Evolutionary conservation across 2,888 invertebrate genomes (phyloP).

Genomic region (Onthophagus sagittarius): DNA sequence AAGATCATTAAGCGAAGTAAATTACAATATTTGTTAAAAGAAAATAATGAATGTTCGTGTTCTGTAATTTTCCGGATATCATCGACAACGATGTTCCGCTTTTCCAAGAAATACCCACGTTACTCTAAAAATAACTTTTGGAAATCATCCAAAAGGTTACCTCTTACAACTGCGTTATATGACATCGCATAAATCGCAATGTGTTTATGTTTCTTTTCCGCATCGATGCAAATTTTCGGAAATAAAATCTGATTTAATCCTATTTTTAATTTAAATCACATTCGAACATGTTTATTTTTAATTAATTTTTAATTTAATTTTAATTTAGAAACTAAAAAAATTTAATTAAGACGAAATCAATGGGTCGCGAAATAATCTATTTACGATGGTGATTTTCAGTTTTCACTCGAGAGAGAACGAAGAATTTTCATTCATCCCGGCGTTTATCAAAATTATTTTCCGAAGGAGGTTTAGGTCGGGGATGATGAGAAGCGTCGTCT

Average conservation of each 20-base stretch:
- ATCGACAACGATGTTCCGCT: background rate
- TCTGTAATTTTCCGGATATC: background rate
- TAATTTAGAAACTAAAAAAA: too few relatives aligned
- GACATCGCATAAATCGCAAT: background rate
- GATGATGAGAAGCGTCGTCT: background rate
- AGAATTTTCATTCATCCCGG: background rate
- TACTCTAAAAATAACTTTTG: background rate
- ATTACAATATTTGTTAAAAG: too few relatives aligned
- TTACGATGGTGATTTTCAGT: too few relatives aligned
- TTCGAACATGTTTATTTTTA: background rate
- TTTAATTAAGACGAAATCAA: background rate
- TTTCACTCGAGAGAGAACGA: too few relatives aligned
- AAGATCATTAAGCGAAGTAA: too few relatives aligned
- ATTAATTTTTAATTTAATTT: too few relatives aligned
- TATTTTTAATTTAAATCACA: too few relatives aligned
- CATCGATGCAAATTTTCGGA: background rate
- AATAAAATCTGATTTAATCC: background rate
- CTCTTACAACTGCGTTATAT: background rate
- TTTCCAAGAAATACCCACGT: background rate
- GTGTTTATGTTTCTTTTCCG: background rate
- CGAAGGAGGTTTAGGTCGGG: background rate
- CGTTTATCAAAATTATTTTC: conserved; percentile 1
- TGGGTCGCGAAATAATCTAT: background rate
- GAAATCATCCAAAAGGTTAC: background rate
- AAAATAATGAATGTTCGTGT: too few relatives aligned